phyloP scores from a whole-genome alignment of 1,140 invertebrate species.

The Lineus longissimus region DNA sequence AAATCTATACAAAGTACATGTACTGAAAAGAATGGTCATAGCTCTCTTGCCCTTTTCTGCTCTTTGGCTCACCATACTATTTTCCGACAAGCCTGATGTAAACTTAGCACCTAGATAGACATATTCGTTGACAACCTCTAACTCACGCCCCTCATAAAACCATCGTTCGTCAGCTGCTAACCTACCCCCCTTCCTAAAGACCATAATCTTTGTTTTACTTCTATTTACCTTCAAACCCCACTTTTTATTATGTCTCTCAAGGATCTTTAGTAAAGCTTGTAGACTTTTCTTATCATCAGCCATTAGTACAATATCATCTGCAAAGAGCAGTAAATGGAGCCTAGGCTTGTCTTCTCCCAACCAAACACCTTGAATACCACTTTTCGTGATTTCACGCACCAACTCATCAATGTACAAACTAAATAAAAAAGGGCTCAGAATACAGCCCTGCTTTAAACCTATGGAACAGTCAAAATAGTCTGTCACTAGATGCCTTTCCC shows the following conservation, averaged over 20 bases:
- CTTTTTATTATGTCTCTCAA: neutral
- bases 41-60: no score
- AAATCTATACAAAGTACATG: no score
- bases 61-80: no score
- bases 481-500: neutral
- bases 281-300: neutral
- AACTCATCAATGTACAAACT: constrained; percentile 17
- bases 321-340: neutral
- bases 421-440: constrained; percentile 13
- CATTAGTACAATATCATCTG: neutral
- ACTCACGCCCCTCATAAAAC: no score
- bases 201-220: neutral
- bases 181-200: neutral
- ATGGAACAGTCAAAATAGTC: constrained; percentile 11
- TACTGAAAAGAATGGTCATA: no score
- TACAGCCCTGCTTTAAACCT: constrained; percentile 12
- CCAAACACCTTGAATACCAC: constrained; percentile 9
- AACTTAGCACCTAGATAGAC: no score
- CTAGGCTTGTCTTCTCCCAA: neutral
- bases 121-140: no score
- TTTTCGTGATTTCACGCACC: neutral
- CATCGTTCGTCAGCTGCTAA: no score
- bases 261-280: neutral
- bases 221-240: neutral
- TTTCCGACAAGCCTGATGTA: no score